Percentiles rank a stretch among this genome's conserved stretches.
Evolutionary conservation across 2,797 vertebrate genomes (phyloP).

Genomic region (Anabacerthia variegaticeps): DNA sequence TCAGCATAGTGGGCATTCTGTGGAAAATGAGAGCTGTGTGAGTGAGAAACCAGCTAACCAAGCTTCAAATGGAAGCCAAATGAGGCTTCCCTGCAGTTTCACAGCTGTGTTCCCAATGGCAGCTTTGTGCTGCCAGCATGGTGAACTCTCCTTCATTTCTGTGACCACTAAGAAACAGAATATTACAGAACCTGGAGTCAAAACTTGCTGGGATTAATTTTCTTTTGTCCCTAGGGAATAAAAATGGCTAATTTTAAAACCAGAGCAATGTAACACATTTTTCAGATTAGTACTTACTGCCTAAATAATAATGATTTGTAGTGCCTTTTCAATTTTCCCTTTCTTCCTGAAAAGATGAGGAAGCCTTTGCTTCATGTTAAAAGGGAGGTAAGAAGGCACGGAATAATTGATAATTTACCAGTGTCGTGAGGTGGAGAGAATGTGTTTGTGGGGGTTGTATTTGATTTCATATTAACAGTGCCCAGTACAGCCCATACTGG

Average conservation of each 20-base stretch:
- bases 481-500: neutral
- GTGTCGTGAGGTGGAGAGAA: neutral
- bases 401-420: neutral
- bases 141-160: slow-evolving; percentile 31
- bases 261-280: neutral
- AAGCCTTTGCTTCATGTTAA: neutral
- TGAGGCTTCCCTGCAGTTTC: slow-evolving; percentile 51
- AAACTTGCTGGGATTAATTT: neutral
- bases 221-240: neutral
- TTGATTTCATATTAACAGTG: neutral
- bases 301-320: neutral
- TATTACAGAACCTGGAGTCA: neutral
- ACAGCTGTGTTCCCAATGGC: slow-evolving; percentile 19
- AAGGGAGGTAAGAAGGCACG: neutral
- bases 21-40: slow-evolving; percentile 32
- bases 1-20: slow-evolving; percentile 20
- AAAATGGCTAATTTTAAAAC: slow-evolving; percentile 28
- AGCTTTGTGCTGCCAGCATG: slow-evolving; percentile 13
- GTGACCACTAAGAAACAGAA: neutral
- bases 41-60: slow-evolving; percentile 47
- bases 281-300: neutral
- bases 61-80: slow-evolving; percentile 62
- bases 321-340: neutral
- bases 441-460: fast-evolving
- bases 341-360: neutral